A percentile compares a stretch with the other conserved stretches of the same genome.
These are phyloP conservation scores for Nymphicus hollandicus DNA, from an alignment of 2,113 vertebrate species.

Conservation along the genomic window DNA sequence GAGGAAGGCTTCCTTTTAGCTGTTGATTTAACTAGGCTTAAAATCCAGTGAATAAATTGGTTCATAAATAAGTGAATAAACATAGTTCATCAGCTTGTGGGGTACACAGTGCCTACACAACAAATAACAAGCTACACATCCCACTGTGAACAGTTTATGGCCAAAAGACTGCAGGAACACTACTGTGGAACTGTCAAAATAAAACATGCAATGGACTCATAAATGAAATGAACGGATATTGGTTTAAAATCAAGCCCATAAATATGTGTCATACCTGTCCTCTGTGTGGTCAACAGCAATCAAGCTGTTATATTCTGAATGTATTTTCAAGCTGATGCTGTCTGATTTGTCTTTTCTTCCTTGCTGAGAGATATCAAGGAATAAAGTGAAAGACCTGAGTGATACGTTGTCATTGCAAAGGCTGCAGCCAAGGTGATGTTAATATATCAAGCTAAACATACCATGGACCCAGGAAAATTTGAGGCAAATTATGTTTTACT, in stretches of 20 bases:
- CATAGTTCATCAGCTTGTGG: conserved; percentile 27
- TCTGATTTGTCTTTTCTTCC: not conserved
- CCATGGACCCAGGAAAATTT: not conserved
- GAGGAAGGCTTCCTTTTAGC: not conserved
- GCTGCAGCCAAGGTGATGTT: not conserved
- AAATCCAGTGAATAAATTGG: conserved; percentile 63
- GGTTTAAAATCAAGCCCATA: conserved; percentile 36
- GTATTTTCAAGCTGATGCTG: not conserved
- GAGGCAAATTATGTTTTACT: not conserved
- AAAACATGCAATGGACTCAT: not conserved
- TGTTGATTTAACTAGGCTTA: conserved; percentile 35
- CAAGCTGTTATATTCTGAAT: not conserved
- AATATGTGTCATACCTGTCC: conserved; percentile 13
- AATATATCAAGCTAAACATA: not conserved
- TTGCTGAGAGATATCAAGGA: not conserved
- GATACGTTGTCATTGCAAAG: not conserved
- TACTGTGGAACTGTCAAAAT: not conserved
- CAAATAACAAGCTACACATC: conserved; percentile 22
- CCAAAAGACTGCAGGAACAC: not conserved
- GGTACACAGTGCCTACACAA: not conserved
- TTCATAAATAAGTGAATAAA: not conserved
- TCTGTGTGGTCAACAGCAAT: conserved; percentile 29
- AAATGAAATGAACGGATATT: not conserved
- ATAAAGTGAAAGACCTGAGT: not conserved
- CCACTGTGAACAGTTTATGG: not conserved